Evolutionary conservation across 2,113 vertebrate genomes (phyloP).

Genomic region (Elephas maximus): DNA sequence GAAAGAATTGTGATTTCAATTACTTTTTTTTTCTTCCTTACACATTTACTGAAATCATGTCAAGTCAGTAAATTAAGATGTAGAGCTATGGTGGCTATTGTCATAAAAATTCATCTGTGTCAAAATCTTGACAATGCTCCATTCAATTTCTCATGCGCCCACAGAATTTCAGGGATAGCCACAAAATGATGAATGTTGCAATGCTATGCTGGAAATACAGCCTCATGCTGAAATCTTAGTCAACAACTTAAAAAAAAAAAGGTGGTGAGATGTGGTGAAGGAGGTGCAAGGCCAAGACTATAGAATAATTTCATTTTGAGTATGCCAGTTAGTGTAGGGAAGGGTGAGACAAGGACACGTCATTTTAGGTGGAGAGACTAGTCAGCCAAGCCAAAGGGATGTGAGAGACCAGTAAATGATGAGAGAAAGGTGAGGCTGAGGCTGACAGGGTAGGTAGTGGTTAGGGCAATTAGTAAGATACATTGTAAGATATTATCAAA

Average conservation of each 20-base stretch:
- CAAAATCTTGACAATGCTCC: background rate
- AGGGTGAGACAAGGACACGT: background rate
- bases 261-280: background rate
- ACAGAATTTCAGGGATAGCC: background rate
- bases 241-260: background rate
- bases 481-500: background rate
- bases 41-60: background rate
- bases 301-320: background rate
- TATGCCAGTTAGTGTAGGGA: background rate
- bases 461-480: background rate
- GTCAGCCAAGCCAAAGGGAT: background rate
- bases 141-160: background rate
- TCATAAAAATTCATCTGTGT: background rate
- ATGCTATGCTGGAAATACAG: background rate
- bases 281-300: background rate
- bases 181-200: background rate
- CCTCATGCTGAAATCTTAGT: slow-evolving; percentile 35
- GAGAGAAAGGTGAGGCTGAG: background rate
- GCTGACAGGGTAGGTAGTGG: accelerated
- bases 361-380: background rate
- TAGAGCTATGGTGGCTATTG: background rate
- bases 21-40: background rate
- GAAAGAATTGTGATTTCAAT: background rate
- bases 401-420: background rate
- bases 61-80: background rate